These are phyloP conservation scores for Chromoteleia sp. DNA, from an alignment of 2,888 invertebrate species.

Conservation along the genomic window DNA sequence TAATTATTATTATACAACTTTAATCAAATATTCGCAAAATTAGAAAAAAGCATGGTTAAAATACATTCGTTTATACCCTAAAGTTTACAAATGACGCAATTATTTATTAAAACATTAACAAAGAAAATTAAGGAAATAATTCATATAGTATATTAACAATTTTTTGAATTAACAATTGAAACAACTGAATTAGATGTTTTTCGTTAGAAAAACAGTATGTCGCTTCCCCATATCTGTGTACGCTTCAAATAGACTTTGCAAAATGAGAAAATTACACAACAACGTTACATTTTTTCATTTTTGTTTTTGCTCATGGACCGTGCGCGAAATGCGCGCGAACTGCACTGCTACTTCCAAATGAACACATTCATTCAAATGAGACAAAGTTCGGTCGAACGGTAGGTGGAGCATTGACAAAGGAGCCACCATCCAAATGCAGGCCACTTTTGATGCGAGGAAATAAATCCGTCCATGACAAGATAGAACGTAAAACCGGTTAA, in stretches of 20 bases:
- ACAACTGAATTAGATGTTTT: no score
- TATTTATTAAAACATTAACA: no score
- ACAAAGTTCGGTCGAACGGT: slow-evolving; percentile 32
- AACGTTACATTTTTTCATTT: slow-evolving; percentile 10
- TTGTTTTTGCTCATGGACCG: slow-evolving; percentile 8
- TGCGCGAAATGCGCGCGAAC: slow-evolving; percentile 31
- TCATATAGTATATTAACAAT: no score
- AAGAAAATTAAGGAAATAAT: no score
- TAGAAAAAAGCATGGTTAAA: no score
- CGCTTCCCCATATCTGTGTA: not conserved
- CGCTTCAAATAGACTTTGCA: not conserved
- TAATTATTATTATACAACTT: no score
- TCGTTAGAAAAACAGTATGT: not conserved
- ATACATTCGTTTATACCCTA: no score
- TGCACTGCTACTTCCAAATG: slow-evolving; percentile 18
- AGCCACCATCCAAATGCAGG: slow-evolving; percentile 27
- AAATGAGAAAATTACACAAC: slow-evolving; percentile 9
- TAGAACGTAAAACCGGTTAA: slow-evolving; percentile 40
- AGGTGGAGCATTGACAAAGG: slow-evolving; percentile 43
- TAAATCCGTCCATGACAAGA: slow-evolving; percentile 58
- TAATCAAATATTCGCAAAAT: no score
- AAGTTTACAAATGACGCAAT: no score
- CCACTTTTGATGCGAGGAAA: slow-evolving; percentile 59
- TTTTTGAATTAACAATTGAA: no score
- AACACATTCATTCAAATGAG: slow-evolving; percentile 44